Evolutionary conservation across 2,797 vertebrate species (phyloP).

Genomic region (Setipinna tenuifilis): DNA sequence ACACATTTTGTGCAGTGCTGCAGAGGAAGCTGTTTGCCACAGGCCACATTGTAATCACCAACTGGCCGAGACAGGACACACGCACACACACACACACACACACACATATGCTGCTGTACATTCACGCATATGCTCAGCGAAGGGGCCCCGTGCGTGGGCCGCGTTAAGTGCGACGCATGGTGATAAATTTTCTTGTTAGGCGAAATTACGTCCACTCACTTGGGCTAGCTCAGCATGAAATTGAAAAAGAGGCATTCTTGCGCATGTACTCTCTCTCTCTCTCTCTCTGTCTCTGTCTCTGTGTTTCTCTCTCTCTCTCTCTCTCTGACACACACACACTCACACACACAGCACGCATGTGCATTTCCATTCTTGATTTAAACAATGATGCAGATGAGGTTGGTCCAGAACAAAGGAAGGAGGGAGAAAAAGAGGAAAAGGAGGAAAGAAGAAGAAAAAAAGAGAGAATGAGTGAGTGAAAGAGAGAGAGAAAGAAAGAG

Average conservation of each 20-base stretch:
- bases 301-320: too few species aligned
- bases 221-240: slow-evolving; percentile 99
- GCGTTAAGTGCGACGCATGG: slow-evolving; percentile 87
- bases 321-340: neutral
- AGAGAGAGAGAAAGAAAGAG: neutral
- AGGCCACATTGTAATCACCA: neutral
- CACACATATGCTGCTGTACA: neutral
- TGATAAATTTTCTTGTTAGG: slow-evolving; percentile 99
- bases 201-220: slow-evolving; percentile 98
- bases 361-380: slow-evolving; percentile 99
- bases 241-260: slow-evolving; percentile 99
- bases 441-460: neutral
- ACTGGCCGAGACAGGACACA: neutral
- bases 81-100: neutral
- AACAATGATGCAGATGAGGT: slow-evolving; percentile 92
- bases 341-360: neutral
- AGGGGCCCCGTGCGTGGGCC: slow-evolving; percentile 61
- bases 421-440: slow-evolving; percentile 59
- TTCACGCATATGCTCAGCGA: neutral
- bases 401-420: slow-evolving; percentile 52
- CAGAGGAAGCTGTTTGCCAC: neutral
- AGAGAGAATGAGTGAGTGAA: neutral
- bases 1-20: neutral
- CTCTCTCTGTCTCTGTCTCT: neutral
- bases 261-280: slow-evolving; percentile 59